Percentiles rank a stretch among this genome's conserved stretches.
Evolutionary conservation across 64 coral and sea anemone species (phyloP).

Genomic region (Montipora capricornis): DNA sequence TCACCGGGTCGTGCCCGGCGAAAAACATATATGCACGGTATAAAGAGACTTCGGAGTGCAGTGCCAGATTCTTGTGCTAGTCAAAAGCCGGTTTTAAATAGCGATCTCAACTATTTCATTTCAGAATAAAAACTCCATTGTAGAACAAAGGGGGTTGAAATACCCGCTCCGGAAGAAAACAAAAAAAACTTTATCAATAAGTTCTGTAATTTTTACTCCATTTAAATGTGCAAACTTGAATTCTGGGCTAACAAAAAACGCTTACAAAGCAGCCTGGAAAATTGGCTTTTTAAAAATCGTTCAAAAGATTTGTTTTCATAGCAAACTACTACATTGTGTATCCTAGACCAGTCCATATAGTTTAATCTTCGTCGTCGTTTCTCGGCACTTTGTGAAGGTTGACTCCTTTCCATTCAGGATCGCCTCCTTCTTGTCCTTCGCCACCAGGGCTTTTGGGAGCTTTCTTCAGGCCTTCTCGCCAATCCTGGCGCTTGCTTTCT

Average conservation of each 20-base stretch:
- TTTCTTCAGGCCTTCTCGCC: constrained; percentile 69
- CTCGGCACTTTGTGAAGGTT: neutral
- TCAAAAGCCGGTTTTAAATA: no score
- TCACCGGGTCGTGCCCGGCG: no score
- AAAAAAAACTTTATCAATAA: neutral
- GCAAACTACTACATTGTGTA: constrained; percentile 19
- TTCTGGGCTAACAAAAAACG: constrained; percentile 11
- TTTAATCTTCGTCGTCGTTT: constrained; percentile 32
- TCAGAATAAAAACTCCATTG: no score
- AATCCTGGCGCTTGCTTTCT: constrained; percentile 50
- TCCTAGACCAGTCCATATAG: neutral
- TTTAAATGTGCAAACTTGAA: neutral
- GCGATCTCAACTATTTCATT: no score
- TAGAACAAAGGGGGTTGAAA: no score
- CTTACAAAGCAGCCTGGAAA: constrained; percentile 26
- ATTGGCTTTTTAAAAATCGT: constrained; percentile 10
- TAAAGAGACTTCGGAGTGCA: no score
- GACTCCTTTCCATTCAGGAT: constrained; percentile 26
- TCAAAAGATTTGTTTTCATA: neutral
- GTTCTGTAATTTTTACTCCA: neutral
- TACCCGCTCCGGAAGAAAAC: neutral
- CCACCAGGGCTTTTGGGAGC: constrained; percentile 47
- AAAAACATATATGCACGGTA: no score
- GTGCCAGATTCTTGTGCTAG: no score
- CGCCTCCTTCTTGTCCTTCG: neutral